Base-by-base conservation (phyloP, 1,140 invertebrate genomes). In the Penaeus chinensis region DNA sequence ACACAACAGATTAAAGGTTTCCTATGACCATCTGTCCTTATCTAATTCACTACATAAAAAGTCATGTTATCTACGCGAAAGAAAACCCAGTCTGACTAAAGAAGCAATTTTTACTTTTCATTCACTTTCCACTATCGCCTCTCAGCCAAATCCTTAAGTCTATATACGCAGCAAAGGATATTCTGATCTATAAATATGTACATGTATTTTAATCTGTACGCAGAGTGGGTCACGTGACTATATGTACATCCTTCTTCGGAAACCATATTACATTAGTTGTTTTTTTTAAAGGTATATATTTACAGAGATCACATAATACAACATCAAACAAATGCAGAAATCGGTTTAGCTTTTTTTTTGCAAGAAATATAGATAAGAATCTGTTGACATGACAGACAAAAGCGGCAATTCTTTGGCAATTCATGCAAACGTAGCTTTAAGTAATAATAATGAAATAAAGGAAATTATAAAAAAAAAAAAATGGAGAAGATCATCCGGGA, bases 261-360 rank as follows among this genome's bases (percentile, higher is more conserved):
- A 63, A 27, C 47, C 27, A 27, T 37, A 69, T 42, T 69, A 63
- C 22, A 22, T 69, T 24, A 32, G 69, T 81, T 47, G 37, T 60
- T 82, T 20, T 32, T 69, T 74, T 22, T 71, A 27, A 82, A 27
- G 24, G 63, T 62, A 37, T 54, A 60, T 87, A 87, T 87, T 63
- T 87, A 87, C 85, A 87, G 80, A 87, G 74, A 87, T 87, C 85
- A 87, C 85, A 87, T 87, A 87, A 81, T 87, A 87, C 85, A 87
- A 87, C 85, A 87, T 87, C 82, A 87, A 87, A 87, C 71, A 87
- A 83, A 87, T 37, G 27, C 71, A 74, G 27, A 74, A 74, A 74
- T 74, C 16, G 71, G 71, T 74, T 74, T 74, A 37, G 71, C 71
- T 74, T 74, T 82, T 62, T 27, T 79, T 47, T 79, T 20, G 62